A percentile compares a stretch with the other conserved stretches of the same genome.
Evolutionary conservation across 2,797 vertebrate species (phyloP).

Genomic region (Pangasius krempfi): DNA sequence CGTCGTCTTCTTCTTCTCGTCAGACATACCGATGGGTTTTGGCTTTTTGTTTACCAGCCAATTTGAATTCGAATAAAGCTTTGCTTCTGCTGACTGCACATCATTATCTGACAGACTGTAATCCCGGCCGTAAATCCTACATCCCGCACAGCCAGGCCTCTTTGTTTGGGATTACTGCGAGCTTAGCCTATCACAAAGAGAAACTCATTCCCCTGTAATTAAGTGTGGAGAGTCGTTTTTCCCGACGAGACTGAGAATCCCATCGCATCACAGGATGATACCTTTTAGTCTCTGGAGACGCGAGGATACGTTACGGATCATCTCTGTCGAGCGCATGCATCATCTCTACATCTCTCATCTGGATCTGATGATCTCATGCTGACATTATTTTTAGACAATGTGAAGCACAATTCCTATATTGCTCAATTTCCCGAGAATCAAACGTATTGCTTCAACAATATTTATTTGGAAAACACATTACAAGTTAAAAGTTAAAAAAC

Average conservation of each 20-base stretch:
- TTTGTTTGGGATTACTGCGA: conserved; percentile 99
- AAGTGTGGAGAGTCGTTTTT: conserved; percentile 97
- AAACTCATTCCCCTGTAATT: conserved; percentile 97
- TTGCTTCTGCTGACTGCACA: conserved; percentile 91
- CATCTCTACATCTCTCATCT: conserved; percentile 13
- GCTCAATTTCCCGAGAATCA: neutral
- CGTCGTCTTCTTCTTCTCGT: conserved; percentile 71
- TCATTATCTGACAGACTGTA: conserved; percentile 91
- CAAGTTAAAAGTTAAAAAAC: neutral
- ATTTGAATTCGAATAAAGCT: conserved; percentile 99
- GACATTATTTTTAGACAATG: neutral
- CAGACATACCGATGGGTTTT: conserved; percentile 88
- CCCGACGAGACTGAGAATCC: conserved; percentile 85
- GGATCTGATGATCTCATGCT: conserved; percentile 7
- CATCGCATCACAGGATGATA: conserved; percentile 61
- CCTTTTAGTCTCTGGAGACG: conserved; percentile 51
- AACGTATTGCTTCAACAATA: neutral
- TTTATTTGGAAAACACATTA: neutral
- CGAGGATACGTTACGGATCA: conserved; percentile 41
- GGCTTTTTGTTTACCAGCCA: conserved; percentile 98
- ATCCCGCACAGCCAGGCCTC: conserved; percentile 90
- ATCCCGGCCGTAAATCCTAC: conserved; percentile 91
- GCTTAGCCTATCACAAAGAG: conserved; percentile 99
- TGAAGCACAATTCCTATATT: neutral
- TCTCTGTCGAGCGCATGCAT: neutral